Evolutionary conservation across 2,888 invertebrate species (phyloP), one percentile per base, ranked within the genome.

Genomic region (Nomada fucata): DNA sequence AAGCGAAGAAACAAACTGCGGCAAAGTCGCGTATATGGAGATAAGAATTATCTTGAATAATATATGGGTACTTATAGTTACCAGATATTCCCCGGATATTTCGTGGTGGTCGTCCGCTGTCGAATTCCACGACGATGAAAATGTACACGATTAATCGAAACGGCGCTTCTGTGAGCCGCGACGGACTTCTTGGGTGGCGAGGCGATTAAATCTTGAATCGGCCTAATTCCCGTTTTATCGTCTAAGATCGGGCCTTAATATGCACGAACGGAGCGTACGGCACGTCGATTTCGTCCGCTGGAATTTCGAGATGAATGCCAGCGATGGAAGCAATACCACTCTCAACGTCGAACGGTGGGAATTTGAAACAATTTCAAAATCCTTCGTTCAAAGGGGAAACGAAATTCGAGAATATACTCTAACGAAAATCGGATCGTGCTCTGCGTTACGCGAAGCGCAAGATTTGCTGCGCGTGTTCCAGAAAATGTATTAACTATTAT

Each of bases 151-250:
- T 83, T 69, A 74, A 82, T 87, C 79, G 82, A 68, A 18, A 44
- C 70, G 71, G 55, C 65, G 61, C 72, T 79, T 72, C 69, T 75
- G 36, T 59, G 69, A 60, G 55, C 11, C 63, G 64, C 55, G 47
- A 36, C 4, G 42, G 20, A 50, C 85, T 55, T 60, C 78, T 67
- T 88, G 87, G 86, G 87, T 88, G 88, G 88, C 83, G 86, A 61
- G 59, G 29, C 76, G 82, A 83, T 88, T 88, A 85, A 88, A 86
- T 70, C 82, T 79, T 67, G 79, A 74, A 85, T 83, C 82, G 77
- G 85, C 79, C 88, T 88, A 86, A 88, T 86, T 88, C 82, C 76
- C 67, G 68, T 52, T 75, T 84, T 83, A 83, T 83, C 73, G 70
- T 73, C 75, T 76, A 83, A 85, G 80, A 83, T 86, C 64, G 53